phyloP scores from a whole-genome alignment of 2,113 vertebrate species.

The Epinephelus fuscoguttatus region DNA sequence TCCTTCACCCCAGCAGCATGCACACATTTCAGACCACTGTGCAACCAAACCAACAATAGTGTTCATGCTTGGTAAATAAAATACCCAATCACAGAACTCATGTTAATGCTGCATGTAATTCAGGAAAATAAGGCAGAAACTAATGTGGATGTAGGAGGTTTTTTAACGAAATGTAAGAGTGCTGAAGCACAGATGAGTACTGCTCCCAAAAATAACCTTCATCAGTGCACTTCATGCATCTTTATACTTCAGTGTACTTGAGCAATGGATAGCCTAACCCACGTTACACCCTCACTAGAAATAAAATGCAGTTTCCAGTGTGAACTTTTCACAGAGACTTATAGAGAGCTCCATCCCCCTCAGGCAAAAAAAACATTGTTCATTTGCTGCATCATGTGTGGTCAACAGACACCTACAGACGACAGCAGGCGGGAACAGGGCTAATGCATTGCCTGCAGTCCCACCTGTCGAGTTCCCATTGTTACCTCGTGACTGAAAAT shows the following conservation, averaged over 20 bases:
- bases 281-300: constrained; percentile 5
- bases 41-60: constrained; percentile 35
- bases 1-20: constrained; percentile 50
- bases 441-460: constrained; percentile 72
- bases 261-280: constrained; percentile 17
- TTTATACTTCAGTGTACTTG: constrained; percentile 28
- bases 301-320: constrained; percentile 27
- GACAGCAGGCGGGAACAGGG: constrained; percentile 60
- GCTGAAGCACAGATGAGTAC: constrained; percentile 5
- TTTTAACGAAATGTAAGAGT: constrained; percentile 23
- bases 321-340: constrained; percentile 32
- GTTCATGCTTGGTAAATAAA: constrained; percentile 41
- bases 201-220: neutral
- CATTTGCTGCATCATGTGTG: constrained; percentile 76
- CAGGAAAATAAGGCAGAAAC: constrained; percentile 16
- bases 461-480: constrained; percentile 74
- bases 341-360: constrained; percentile 37
- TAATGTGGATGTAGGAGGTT: constrained; percentile 2
- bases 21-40: constrained; percentile 34
- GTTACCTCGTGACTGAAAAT: constrained; percentile 64
- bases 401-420: constrained; percentile 71
- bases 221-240: constrained; percentile 5
- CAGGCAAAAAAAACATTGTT: constrained; percentile 64
- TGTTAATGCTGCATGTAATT: constrained; percentile 20
- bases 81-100: constrained; percentile 11